phyloP scores from a whole-genome alignment of 2,888 invertebrate genomes.

The Conchocele bisecta region DNA sequence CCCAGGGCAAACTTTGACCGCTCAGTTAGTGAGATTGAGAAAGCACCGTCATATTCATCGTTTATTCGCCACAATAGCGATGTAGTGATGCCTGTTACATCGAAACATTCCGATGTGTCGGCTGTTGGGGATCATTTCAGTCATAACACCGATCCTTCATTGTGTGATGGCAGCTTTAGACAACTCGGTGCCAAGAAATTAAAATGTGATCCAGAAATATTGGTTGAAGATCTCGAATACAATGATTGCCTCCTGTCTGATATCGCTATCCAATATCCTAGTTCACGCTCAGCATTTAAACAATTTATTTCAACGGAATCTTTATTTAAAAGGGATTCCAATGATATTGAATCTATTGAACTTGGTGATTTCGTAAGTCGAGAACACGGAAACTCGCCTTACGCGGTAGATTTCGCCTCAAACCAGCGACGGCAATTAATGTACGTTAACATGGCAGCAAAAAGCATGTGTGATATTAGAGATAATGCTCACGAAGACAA shows the following conservation, averaged over 20 bases:
- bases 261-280: slow-evolving; percentile 46
- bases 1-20: slow-evolving; percentile 20
- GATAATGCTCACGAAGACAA: no score
- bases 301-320: no score
- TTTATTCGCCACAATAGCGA: not conserved
- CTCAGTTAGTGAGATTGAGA: slow-evolving; percentile 26
- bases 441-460: no score
- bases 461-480: no score
- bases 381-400: no score
- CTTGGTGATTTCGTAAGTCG: slow-evolving; percentile 20
- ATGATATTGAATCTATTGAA: slow-evolving; percentile 39
- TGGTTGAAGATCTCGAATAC: slow-evolving; percentile 62
- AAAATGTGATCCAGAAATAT: slow-evolving; percentile 51
- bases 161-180: not conserved
- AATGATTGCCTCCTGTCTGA: slow-evolving; percentile 51
- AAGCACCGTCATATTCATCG: not conserved
- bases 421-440: no score
- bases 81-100: no score
- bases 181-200: slow-evolving; percentile 19
- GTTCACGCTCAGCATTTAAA: not conserved
- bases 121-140: not conserved
- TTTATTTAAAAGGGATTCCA: slow-evolving; percentile 17
- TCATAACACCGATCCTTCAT: not conserved
- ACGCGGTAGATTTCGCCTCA: no score
- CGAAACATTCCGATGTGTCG: no score